Conservation (phyloP, 2,797 vertebrate species). For the Allochrocebus solatus region DNA sequence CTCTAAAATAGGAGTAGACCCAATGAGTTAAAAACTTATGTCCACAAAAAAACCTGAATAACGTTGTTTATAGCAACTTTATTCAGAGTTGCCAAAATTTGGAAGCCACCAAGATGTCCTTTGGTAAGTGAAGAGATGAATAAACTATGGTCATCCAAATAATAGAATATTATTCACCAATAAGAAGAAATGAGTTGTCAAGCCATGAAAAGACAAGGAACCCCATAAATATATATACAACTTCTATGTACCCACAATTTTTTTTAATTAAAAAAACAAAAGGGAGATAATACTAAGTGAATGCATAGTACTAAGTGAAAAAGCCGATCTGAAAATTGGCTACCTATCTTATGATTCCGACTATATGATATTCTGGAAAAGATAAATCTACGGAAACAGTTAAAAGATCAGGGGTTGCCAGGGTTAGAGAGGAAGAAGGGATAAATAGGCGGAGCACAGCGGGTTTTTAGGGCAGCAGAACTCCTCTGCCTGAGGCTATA, state of each 20-base stretch:
- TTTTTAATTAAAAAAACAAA: too few species aligned
- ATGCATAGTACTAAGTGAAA: neutral
- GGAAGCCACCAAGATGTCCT: neutral
- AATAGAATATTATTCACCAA: neutral
- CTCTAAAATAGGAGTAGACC: neutral
- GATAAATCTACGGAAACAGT: neutral
- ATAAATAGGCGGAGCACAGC: neutral
- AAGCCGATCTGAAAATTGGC: neutral
- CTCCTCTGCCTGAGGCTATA: neutral
- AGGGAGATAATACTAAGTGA: too few species aligned
- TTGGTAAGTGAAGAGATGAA: neutral
- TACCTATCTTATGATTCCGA: too few species aligned
- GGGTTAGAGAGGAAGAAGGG: neutral
- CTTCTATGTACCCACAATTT: too few species aligned
- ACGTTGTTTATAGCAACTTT: neutral
- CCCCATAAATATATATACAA: too few species aligned
- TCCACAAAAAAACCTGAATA: neutral
- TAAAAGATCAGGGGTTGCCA: neutral
- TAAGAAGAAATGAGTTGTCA: neutral
- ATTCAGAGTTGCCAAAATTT: too few species aligned
- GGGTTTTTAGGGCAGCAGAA: neutral
- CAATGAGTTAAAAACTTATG: neutral
- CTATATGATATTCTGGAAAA: neutral
- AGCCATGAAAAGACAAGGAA: neutral
- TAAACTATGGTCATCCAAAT: neutral